Evolutionary conservation across 2,113 vertebrate species (phyloP).

Genomic region (Serranochromis macrocephalus): DNA sequence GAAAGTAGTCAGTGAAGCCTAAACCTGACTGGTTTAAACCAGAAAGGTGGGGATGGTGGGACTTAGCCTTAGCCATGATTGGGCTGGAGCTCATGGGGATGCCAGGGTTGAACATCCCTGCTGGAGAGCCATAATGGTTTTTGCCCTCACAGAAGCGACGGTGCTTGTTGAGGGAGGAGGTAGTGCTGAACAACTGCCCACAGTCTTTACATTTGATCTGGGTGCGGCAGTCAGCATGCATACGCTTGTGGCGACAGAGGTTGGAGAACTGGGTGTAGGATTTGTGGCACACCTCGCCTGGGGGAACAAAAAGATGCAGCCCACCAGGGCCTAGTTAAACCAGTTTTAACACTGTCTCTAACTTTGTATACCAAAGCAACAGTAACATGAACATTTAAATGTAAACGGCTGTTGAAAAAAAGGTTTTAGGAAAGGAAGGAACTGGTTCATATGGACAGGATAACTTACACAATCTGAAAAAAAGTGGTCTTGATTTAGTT

Average conservation of each 20-base stretch:
- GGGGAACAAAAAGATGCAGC: conserved; percentile 68
- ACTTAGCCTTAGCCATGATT: conserved; percentile 89
- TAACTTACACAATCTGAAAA: not conserved
- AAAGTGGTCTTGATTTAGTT: not conserved
- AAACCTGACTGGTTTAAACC: conserved; percentile 84
- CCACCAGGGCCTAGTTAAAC: conserved; percentile 77
- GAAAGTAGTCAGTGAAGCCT: conserved; percentile 90
- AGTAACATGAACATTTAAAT: conserved; percentile 19
- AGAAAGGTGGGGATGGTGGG: conserved; percentile 70
- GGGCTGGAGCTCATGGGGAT: conserved; percentile 89
- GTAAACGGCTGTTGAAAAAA: not conserved
- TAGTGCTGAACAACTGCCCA: conserved; percentile 99
- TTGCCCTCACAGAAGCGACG: conserved; percentile 99
- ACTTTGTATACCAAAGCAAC: conserved; percentile 60
- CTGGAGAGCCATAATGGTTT: conserved; percentile 87
- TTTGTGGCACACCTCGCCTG: conserved; percentile 99
- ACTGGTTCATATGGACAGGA: not conserved
- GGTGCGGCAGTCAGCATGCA: conserved; percentile 98
- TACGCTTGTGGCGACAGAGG: conserved; percentile 98
- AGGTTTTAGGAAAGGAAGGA: not conserved
- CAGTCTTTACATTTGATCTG: conserved; percentile 99
- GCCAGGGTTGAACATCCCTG: conserved; percentile 82
- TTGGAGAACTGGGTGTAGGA: conserved; percentile 99
- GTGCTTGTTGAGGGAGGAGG: conserved; percentile 99
- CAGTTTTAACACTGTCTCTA: conserved; percentile 76